Base-by-base conservation (phyloP, 2,113 vertebrate genomes). In the Bubo scandiacus region DNA sequence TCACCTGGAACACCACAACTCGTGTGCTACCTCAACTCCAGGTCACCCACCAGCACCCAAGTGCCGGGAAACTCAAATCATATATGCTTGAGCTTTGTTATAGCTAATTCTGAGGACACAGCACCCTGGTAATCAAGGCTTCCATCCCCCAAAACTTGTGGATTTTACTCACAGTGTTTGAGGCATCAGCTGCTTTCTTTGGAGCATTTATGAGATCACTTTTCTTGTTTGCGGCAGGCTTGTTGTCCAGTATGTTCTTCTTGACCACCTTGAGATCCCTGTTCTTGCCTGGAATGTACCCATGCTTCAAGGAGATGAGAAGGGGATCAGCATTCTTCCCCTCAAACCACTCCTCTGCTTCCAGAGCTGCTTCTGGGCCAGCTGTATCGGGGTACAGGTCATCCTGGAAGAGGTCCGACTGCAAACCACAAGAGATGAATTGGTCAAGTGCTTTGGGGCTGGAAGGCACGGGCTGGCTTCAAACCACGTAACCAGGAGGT, bases 391-490 rank as follows among this genome's bases (percentile, higher is more conserved):
- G 99, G 95, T 99, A 99, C 96, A 99, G 97, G 92, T 99, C 99
- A 2, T 99, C 99, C 95, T 99, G 99, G 98, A 99, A 99, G 85
- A 99, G 98, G 98, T 99, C 99, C 7, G 99, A 99, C 99, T 99
- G 91, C 63, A 67, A 72, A 78, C 79, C 82, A 85, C 36, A 66
- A 87, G 86, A 85, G 42, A 52, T 0, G 14, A 43, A 34, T 52
- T 6, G 73, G 63, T 57, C n/a, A 52, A 11, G 59, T 3, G 58
- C 29, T 55, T 18, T 17, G 67, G 70, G 23, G 29, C 17, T 57
- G 74, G 52, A 49, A 84, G 62, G 72, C n/a, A 29, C 1, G 5
- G 58, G 57, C 18, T 22, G 36, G 22, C 61, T 45, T 11, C 78
- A 49, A 32, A 40, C 6, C 58, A 34, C 0, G 1, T 3, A 47